Conservation (phyloP, 2,888 invertebrate genomes). For the Dryomyza anilis region DNA sequence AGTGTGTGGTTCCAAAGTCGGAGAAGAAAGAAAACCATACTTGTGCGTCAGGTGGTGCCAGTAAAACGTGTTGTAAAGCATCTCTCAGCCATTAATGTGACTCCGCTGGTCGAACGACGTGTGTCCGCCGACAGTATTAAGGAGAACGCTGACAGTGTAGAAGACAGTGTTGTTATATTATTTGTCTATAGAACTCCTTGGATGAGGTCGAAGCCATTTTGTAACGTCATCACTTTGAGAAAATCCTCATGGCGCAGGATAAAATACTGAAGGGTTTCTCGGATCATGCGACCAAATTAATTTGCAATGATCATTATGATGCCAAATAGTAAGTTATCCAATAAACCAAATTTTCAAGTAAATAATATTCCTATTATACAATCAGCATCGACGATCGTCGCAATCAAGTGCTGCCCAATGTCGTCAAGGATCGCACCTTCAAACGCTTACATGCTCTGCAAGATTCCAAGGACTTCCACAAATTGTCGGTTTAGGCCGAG, state of each 20-base stretch:
- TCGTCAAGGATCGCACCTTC: slow-evolving; percentile 76
- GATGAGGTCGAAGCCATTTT: slow-evolving; percentile 90
- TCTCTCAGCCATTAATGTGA: too few relatives aligned
- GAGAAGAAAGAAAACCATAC: too few relatives aligned
- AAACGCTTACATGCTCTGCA: slow-evolving; percentile 76
- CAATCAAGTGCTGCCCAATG: too few relatives aligned
- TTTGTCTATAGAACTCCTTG: too few relatives aligned
- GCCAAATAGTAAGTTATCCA: too few relatives aligned
- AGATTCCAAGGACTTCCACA: slow-evolving; percentile 86
- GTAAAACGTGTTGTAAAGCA: too few relatives aligned
- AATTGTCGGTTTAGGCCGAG: slow-evolving; percentile 90
- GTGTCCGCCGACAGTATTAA: too few relatives aligned
- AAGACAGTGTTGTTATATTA: too few relatives aligned
- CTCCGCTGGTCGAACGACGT: too few relatives aligned
- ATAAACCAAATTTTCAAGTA: slow-evolving; percentile 65
- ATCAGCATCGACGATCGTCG: slow-evolving; percentile 70
- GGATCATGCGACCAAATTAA: slow-evolving; percentile 81
- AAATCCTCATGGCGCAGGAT: slow-evolving; percentile 90
- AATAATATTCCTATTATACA: slow-evolving; percentile 5
- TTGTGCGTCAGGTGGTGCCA: too few relatives aligned
- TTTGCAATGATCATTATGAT: slow-evolving; percentile 79
- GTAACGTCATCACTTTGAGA: slow-evolving; percentile 92
- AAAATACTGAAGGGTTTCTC: slow-evolving; percentile 83
- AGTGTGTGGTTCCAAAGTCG: too few relatives aligned
- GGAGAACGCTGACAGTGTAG: too few relatives aligned